Evolutionary conservation across 2,797 vertebrate species (phyloP).

Genomic region (Pseudochirops cupreus): DNA sequence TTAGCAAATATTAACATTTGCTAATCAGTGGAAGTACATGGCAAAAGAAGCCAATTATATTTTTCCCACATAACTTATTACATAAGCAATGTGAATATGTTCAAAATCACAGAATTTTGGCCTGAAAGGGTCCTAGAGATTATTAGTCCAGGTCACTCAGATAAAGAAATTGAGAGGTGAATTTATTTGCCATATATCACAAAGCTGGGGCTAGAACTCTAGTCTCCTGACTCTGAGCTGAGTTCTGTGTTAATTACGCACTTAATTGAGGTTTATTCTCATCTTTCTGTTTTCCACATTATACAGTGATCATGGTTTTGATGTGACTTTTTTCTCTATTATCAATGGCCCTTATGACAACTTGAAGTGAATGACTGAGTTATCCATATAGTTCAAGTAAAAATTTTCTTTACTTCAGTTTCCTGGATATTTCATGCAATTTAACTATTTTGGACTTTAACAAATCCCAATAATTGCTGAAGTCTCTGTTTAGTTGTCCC

Average conservation of each 20-base stretch:
- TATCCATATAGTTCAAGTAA: conserved; percentile 56
- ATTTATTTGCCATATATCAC: neutral
- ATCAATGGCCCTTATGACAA: conserved; percentile 11
- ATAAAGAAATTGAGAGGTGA: neutral
- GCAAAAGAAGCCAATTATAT: conserved; percentile 24
- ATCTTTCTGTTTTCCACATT: conserved; percentile 45
- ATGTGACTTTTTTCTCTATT: conserved; percentile 31
- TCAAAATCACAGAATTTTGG: neutral
- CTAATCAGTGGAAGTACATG: conserved; percentile 29
- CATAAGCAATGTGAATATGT: conserved; percentile 59
- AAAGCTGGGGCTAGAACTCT: neutral
- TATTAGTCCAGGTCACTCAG: neutral
- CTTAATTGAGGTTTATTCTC: conserved; percentile 54
- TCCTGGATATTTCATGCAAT: conserved; percentile 38
- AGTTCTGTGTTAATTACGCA: conserved; percentile 16
- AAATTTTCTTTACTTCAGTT: conserved; percentile 42
- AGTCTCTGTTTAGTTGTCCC: neutral
- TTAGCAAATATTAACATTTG: neutral
- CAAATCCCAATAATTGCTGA: neutral
- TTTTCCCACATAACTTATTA: conserved; percentile 45
- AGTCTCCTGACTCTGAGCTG: neutral
- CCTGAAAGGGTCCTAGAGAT: neutral
- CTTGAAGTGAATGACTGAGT: conserved; percentile 62
- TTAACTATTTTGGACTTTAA: neutral
- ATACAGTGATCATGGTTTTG: conserved; percentile 39